Base-by-base conservation (phyloP, 2,888 invertebrate genomes). In the Helleia helle region DNA sequence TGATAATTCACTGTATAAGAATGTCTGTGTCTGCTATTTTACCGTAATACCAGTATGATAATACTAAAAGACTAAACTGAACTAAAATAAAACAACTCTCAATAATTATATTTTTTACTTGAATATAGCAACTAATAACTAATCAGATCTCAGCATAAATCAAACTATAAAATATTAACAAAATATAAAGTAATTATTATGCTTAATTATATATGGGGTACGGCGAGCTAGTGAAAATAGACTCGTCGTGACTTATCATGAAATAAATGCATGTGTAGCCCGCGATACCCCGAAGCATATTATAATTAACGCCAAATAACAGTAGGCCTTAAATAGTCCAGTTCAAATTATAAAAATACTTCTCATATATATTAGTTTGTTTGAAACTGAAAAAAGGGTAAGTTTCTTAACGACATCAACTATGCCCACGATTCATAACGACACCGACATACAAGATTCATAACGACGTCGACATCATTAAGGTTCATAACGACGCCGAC, bases 101-200 rank as follows among this genome's bases (percentile, higher is more conserved):
- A 37, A 36, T 37, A 40, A 38, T 38, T 13, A 37, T 38, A 44
- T 24, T 44, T 49, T 41, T 44, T 49, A 48, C 47, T 41, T 42
- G 48, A 50, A 41, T 54, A 44, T 39, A 52, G 50, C 49, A 52
- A 50, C 49, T 50, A 29, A 52, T 38, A 46, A 46, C 41, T 42
- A 46, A 47, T 43, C 39, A 45, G 28, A 44, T 48, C 38, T 37
- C 38, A 42, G 38, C 29, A 42, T 47, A 49, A 44, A 40, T 36
- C 28, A 43, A 46, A 45, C 42, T 41, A 47, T 40, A 36, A 44
- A 42, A 40, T 36, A 25, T 38, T 44, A 46, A 47, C 43, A 43
- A 50, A 30, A 27, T 31, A 42, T 50, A 40, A 27, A 12, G 22
- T 39, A 47, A 38, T 25, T 34, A 17, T 17, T 29, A 36, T n/a